These are phyloP conservation scores for Cylas formicarius DNA, from an alignment of 1,140 invertebrate genomes.

Conservation along the genomic window DNA sequence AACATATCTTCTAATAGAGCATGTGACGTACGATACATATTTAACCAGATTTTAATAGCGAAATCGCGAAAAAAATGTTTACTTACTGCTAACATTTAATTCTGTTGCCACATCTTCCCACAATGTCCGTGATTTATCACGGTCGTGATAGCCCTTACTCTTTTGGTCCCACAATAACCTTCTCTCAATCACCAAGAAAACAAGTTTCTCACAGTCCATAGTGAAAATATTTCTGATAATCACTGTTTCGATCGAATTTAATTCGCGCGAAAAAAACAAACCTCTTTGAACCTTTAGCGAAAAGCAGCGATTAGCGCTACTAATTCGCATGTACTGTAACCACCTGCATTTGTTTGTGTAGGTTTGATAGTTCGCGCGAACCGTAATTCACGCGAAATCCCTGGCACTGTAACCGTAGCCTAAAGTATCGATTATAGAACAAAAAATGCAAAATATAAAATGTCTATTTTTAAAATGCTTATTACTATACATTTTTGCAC, in stretches of 20 bases:
- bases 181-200: too few species aligned
- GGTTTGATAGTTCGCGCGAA: conserved; percentile 14
- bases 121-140: conserved; percentile 11
- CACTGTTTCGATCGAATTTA: background rate
- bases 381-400: conserved; percentile 1
- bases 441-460: too few species aligned
- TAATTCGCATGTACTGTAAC: conserved; percentile 12
- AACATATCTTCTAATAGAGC: conserved; percentile 10
- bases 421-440: too few species aligned
- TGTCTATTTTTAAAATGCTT: too few species aligned
- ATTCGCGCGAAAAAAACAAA: conserved; percentile 6
- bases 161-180: conserved; percentile 1
- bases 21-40: conserved; percentile 12
- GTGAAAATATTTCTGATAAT: background rate
- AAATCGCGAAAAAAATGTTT: conserved; percentile 4
- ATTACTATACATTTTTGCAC: too few species aligned
- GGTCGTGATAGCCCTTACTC: conserved; percentile 5
- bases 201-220: background rate
- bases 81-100: conserved; percentile 9
- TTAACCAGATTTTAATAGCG: conserved; percentile 13
- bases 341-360: conserved; percentile 13
- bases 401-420: too few species aligned
- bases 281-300: conserved; percentile 6
- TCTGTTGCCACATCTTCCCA: conserved; percentile 14
- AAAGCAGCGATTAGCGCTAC: conserved; percentile 8